Base-by-base conservation (phyloP, 2,888 invertebrate genomes). In the Dione juno region DNA sequence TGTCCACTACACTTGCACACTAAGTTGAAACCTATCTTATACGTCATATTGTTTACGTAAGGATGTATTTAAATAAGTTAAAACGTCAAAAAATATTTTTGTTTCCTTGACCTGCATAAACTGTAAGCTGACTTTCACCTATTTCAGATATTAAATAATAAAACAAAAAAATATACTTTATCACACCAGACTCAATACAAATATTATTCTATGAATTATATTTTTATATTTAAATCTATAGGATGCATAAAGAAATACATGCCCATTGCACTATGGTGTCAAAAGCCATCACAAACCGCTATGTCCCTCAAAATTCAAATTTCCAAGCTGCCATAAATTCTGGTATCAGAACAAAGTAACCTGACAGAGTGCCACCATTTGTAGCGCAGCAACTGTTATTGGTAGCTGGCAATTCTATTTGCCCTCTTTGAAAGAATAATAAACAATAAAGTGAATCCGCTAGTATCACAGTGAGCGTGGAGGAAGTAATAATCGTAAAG, bases 401-500 rank as follows among this genome's bases (percentile, higher is more conserved):
- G 67, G 67, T 63, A 40, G 63, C 67, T 63, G 63, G 63, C 81
- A 75, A 76, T 77, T 77, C 70, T 75, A 76, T 77, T 80, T 80
- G 78, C 78, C 76, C 75, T n/a, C 77, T 81, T 77, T 79, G 79
- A 78, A 85, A 81, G 82, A 79, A 84, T 83, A 79, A 80, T 80
- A 81, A 79, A 84, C 81, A 86, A 85, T 84, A 84, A 85, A 82
- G 75, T 78, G 78, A 79, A 75, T 64, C 78, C 80, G 79, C 79
- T 81, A 80, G 81, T 80, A 81, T 80, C 82, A 80, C 80, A 77
- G 79, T 78, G 81, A 79, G 84, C 82, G 81, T 81, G 80, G 78
- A 82, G 88, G 87, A 87, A 86, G 86, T 82, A 86, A 88, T 88
- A 88, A 87, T 87, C 88, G 83, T 88, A 88, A 88, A 88, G 81